Conservation (phyloP, 1,140 invertebrate genomes). For the Pachypsylla venusta region DNA sequence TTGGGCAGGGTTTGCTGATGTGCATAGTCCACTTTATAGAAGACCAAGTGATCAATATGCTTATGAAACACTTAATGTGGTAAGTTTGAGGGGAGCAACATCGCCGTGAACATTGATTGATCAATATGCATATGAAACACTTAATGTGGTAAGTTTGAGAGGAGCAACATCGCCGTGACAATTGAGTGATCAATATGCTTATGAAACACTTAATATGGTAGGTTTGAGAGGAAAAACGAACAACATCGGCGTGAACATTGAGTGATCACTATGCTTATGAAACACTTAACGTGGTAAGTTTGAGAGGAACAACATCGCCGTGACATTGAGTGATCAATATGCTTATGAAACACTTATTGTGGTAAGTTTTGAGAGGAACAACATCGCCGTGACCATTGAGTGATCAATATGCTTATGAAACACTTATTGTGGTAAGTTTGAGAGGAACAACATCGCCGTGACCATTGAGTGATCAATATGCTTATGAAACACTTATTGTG, state of each 20-base stretch:
- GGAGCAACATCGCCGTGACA: no score
- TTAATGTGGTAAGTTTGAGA: slow-evolving; percentile 60
- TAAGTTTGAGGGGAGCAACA: slow-evolving; percentile 42
- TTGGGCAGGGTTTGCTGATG: slow-evolving; percentile 79
- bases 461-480: no score
- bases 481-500: no score
- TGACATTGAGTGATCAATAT: slow-evolving; percentile 74
- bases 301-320: no score
- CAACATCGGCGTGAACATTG: no score
- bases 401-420: slow-evolving; percentile 75
- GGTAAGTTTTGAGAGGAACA: slow-evolving; percentile 45
- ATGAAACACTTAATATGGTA: slow-evolving; percentile 76
- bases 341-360: slow-evolving; percentile 77
- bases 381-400: no score
- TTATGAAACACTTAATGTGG: slow-evolving; percentile 75
- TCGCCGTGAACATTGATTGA: slow-evolving; percentile 65
- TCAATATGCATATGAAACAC: slow-evolving; percentile 71
- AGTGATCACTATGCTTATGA: slow-evolving; percentile 78
- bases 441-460: no score
- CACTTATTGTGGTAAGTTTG: slow-evolving; percentile 63
- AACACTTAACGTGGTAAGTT: slow-evolving; percentile 70
- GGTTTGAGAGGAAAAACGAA: no score
- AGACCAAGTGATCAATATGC: slow-evolving; percentile 72
- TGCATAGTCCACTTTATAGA: slow-evolving; percentile 68
- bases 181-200: slow-evolving; percentile 71